Evolutionary conservation across 35 echinoderm and acorn worm species (phyloP).

Genomic region (Heliocidaris erythrogramma): DNA sequence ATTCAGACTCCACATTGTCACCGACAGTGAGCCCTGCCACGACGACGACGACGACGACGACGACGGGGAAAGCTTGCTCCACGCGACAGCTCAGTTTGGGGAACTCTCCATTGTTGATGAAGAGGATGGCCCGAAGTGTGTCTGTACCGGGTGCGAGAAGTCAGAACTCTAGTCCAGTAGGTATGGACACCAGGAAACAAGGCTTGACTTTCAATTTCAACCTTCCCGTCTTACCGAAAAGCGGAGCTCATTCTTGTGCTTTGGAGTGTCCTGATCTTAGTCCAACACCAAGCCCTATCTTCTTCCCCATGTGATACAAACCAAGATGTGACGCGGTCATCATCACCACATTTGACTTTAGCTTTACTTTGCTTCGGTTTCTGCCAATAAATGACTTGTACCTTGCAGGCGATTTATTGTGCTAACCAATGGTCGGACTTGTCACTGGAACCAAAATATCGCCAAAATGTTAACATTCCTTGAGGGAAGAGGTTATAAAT

Average conservation of each 20-base stretch:
- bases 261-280: constrained; percentile 38
- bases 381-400: neutral
- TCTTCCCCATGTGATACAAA: constrained; percentile 18
- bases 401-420: neutral
- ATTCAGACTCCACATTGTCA: neutral
- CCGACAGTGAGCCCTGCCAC: neutral
- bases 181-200: neutral
- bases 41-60: neutral
- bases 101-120: constrained; percentile 19
- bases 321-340: neutral
- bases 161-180: neutral
- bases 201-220: constrained; percentile 29
- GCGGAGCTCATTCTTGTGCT: constrained; percentile 21
- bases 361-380: neutral
- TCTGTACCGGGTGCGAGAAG: neutral
- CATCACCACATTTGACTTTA: no score
- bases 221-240: constrained; percentile 32
- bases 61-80: neutral
- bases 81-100: neutral
- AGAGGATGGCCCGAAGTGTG: constrained; percentile 34
- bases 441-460: neutral
- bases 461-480: neutral
- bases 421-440: neutral
- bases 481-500: neutral
- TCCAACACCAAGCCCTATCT: constrained; percentile 24